Conservation (phyloP, 2,797 vertebrate species). For the Gallinago stenura region DNA sequence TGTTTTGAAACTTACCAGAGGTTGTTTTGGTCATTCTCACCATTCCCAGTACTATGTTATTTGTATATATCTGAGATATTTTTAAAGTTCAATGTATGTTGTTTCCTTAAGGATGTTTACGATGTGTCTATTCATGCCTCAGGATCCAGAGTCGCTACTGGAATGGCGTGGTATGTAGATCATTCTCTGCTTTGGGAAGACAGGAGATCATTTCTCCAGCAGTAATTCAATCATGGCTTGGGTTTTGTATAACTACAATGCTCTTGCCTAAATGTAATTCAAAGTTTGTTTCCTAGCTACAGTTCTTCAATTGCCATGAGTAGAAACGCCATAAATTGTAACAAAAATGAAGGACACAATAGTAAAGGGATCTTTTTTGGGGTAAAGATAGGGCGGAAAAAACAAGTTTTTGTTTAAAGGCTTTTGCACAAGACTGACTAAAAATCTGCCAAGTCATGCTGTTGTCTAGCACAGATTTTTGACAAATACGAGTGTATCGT, state of each 20-base stretch:
- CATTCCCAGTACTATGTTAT: background rate
- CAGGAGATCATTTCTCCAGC: conserved; percentile 41
- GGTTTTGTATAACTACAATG: conserved; percentile 41
- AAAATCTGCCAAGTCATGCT: conserved; percentile 24
- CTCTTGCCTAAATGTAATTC: conserved; percentile 53
- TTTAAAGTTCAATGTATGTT: background rate
- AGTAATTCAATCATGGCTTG: conserved; percentile 37
- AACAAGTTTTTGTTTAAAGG: background rate
- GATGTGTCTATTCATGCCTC: background rate
- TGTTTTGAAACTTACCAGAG: background rate
- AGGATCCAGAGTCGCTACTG: conserved; percentile 2
- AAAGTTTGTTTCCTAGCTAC: conserved; percentile 63
- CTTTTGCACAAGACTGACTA: background rate
- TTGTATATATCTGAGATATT: background rate
- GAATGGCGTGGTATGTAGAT: conserved; percentile 47
- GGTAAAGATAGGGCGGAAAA: background rate
- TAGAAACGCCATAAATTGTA: background rate
- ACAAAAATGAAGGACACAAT: background rate
- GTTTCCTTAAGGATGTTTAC: background rate
- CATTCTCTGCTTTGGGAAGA: conserved; percentile 44
- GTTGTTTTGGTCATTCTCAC: background rate
- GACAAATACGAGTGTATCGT: background rate
- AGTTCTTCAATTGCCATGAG: background rate
- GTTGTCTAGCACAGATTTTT: background rate
- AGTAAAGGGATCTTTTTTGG: background rate